Percentiles rank a stretch among this genome's conserved stretches.
Evolutionary conservation across 2,888 invertebrate genomes (phyloP).

Genomic region (Brassicogethes aeneus): DNA sequence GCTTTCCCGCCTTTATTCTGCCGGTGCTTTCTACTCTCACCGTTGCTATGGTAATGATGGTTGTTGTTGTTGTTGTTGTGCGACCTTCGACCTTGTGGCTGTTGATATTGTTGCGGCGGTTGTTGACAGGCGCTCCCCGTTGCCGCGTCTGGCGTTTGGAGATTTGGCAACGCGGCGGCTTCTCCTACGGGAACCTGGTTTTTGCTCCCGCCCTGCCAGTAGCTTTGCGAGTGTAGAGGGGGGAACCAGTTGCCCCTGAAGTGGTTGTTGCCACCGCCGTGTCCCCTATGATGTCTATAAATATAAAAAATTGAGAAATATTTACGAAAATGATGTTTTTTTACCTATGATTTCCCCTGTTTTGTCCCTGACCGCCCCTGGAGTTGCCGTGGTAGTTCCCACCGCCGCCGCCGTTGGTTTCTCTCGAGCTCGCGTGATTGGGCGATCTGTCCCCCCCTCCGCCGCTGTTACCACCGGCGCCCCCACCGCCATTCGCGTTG

Average conservation of each 20-base stretch:
- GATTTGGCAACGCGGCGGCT: constrained; percentile 1
- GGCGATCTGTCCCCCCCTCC: neutral
- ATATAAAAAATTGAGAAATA: neutral
- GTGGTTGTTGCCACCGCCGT: constrained; percentile 39
- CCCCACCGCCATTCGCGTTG: neutral
- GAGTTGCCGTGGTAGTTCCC: no score
- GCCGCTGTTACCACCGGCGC: neutral
- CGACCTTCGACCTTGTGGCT: constrained; percentile 22
- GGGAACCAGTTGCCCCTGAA: constrained; percentile 48
- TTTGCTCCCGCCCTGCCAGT: constrained; percentile 41
- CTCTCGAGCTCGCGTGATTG: no score
- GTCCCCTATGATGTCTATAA: constrained; percentile 41
- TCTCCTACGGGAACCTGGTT: neutral
- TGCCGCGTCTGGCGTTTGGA: constrained; percentile 1
- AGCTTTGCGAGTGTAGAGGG: constrained; percentile 50
- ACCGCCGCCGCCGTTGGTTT: no score
- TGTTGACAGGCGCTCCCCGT: constrained; percentile 6
- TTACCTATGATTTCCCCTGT: neutral
- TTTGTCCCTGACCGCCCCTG: no score
- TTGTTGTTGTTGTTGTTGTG: constrained; percentile 40
- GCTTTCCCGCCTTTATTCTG: constrained; percentile 34
- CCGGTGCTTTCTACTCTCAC: constrained; percentile 34
- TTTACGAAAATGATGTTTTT: no score
- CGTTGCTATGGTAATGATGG: constrained; percentile 27
- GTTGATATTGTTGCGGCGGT: constrained; percentile 19